A percentile compares a stretch with the other conserved stretches of the same genome.
Evolutionary conservation across 2,797 vertebrate genomes (phyloP).

Genomic region (Alauda arvensis): DNA sequence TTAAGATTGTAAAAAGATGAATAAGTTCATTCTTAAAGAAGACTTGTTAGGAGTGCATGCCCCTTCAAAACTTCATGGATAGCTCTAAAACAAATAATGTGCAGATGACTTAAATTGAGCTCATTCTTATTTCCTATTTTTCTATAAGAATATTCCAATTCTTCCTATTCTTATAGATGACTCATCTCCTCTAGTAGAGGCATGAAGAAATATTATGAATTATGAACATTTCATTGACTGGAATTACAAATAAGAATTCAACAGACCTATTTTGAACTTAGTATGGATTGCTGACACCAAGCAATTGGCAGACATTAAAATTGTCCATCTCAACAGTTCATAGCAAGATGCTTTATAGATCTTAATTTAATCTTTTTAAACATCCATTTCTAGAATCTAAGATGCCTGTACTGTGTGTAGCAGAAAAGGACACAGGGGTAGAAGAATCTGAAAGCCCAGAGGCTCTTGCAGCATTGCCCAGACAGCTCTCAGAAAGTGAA

Average conservation of each 20-base stretch:
- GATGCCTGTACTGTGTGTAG: background rate
- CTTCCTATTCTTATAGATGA: background rate
- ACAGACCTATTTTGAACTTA: background rate
- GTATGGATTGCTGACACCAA: background rate
- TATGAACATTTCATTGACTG: background rate
- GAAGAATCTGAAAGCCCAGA: background rate
- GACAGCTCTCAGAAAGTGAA: background rate
- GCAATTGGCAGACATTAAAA: background rate
- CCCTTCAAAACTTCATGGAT: background rate
- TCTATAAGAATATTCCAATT: background rate
- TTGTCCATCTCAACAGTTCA: background rate
- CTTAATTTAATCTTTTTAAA: background rate
- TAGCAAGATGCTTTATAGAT: background rate
- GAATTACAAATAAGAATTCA: background rate
- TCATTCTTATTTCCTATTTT: background rate
- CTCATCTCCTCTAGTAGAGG: background rate
- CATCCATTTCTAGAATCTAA: slow-evolving; percentile 21
- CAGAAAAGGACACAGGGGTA: background rate
- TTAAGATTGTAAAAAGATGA: background rate
- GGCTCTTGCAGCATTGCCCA: background rate
- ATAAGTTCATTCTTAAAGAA: background rate
- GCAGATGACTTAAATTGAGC: background rate
- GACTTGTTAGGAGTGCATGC: background rate
- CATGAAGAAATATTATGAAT: background rate
- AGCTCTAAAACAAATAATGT: background rate